Percentiles rank a stretch among this genome's conserved stretches.
These are phyloP conservation scores for Orussus abietinus DNA, from an alignment of 1,140 invertebrate genomes.

Conservation along the genomic window DNA sequence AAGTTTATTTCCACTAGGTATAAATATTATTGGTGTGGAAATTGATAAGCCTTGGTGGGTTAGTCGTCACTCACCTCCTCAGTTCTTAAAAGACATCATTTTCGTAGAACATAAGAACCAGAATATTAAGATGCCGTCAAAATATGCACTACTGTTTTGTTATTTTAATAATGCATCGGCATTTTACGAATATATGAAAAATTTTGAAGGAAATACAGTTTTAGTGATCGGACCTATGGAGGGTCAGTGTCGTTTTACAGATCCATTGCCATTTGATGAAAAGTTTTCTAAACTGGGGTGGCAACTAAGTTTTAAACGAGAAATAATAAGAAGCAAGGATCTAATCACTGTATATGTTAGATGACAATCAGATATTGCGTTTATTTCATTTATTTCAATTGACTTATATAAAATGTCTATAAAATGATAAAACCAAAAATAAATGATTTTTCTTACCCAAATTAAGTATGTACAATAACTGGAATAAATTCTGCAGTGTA, in stretches of 20 bases:
- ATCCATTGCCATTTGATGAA: slow-evolving; percentile 62
- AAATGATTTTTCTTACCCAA: too few relatives aligned
- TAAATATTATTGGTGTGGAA: slow-evolving; percentile 56
- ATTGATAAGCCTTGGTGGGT: slow-evolving; percentile 61
- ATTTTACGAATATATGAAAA: slow-evolving; percentile 63
- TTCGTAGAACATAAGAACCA: slow-evolving; percentile 39
- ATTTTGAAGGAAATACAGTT: slow-evolving; percentile 59
- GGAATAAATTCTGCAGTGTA: too few relatives aligned
- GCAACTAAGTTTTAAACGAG: slow-evolving; percentile 30
- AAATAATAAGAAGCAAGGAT: slow-evolving; percentile 51
- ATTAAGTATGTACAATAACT: too few relatives aligned
- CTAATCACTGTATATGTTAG: slow-evolving; percentile 53
- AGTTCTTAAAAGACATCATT: slow-evolving; percentile 49
- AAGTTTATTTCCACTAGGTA: slow-evolving; percentile 29
- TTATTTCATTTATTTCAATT: too few relatives aligned
- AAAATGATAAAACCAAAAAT: too few relatives aligned
- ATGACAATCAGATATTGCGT: slow-evolving; percentile 16
- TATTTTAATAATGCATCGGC: slow-evolving; percentile 70
- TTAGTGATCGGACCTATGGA: slow-evolving; percentile 68
- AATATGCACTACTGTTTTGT: slow-evolving; percentile 67
- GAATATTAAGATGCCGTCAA: slow-evolving; percentile 27
- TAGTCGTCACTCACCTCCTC: slow-evolving; percentile 56
- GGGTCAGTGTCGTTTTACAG: slow-evolving; percentile 61
- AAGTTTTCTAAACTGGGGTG: slow-evolving; percentile 44
- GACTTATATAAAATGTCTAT: too few relatives aligned